A percentile compares a stretch with the other conserved stretches of the same genome.
These are phyloP conservation scores for Caligus rogercresseyi DNA, from an alignment of 1,140 invertebrate species.

Conservation along the genomic window DNA sequence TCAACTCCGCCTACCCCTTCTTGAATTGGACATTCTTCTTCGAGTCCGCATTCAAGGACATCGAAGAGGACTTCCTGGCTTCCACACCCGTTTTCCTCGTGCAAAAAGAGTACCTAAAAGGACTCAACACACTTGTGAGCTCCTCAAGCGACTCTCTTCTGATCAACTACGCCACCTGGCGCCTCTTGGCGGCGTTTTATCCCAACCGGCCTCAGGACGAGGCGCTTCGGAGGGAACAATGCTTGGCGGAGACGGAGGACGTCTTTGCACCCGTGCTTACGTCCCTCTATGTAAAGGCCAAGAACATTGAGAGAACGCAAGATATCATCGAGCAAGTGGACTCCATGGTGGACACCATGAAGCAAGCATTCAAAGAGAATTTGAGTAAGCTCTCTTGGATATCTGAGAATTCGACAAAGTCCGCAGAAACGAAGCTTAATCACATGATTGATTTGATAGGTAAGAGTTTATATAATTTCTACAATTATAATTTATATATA, in stretches of 20 bases:
- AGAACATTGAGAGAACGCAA: not conserved
- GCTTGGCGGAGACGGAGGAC: conserved; percentile 16
- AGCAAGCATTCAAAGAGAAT: conserved; percentile 17
- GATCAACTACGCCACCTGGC: conserved; percentile 11
- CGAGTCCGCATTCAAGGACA: not conserved
- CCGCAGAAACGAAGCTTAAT: conserved; percentile 5
- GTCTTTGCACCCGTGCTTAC: conserved; percentile 19
- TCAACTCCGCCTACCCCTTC: not conserved
- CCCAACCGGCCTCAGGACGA: conserved; percentile 4
- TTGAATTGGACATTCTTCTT: conserved; percentile 8
- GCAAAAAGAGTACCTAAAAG: conserved; percentile 9
- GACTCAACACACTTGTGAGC: not conserved
- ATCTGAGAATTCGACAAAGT: not conserved
- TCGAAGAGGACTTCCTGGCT: not conserved
- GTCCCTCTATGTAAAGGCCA: conserved; percentile 12
- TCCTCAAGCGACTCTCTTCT: not conserved
- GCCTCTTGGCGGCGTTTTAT: conserved; percentile 11
- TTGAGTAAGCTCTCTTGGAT: conserved; percentile 12
- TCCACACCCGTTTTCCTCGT: not conserved
- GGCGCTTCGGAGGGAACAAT: not conserved
- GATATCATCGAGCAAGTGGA: conserved; percentile 12
- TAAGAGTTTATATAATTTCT: conserved; percentile 6
- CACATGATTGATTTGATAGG: conserved; percentile 15
- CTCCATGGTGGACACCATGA: conserved; percentile 17
- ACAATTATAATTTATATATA: conserved; percentile 7